Conservation (phyloP, 2,797 vertebrate genomes). For the Acipenser oxyrinchus region DNA sequence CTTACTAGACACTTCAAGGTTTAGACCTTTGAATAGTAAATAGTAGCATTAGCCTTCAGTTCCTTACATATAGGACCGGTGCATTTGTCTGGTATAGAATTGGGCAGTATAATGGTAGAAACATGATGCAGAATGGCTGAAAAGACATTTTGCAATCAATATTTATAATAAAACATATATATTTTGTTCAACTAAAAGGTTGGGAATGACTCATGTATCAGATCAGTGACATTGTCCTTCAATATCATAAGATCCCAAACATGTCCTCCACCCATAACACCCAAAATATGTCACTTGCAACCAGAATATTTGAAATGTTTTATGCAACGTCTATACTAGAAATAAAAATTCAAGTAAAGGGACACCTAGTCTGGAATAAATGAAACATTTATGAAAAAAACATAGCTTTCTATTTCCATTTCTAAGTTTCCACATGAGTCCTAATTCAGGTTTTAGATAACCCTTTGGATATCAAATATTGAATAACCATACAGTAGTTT, state of each 20-base stretch:
- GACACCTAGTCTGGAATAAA: background rate
- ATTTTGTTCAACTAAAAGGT: too few species aligned
- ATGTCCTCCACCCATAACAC: too few species aligned
- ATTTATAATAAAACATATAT: too few species aligned
- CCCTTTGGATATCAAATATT: background rate
- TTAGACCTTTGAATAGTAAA: slow-evolving; percentile 10
- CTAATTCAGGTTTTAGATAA: background rate
- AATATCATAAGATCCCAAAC: too few species aligned
- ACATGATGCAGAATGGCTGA: too few species aligned
- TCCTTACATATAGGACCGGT: background rate
- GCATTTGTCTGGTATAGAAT: background rate
- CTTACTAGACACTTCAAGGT: slow-evolving; percentile 44
- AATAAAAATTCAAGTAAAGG: background rate
- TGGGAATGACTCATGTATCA: too few species aligned
- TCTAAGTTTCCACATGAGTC: background rate
- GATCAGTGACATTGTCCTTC: too few species aligned
- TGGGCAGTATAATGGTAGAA: too few species aligned
- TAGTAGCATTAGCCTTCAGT: background rate
- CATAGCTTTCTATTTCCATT: background rate
- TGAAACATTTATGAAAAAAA: background rate
- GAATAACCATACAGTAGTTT: background rate
- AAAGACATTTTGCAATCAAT: too few species aligned
- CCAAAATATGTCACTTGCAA: too few species aligned
- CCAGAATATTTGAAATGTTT: too few species aligned
- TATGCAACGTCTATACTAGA: too few species aligned